Percentiles rank a stretch among this genome's conserved stretches.
Conservation (phyloP, 2,888 invertebrate genomes). For the Linnaemya vulpina region DNA sequence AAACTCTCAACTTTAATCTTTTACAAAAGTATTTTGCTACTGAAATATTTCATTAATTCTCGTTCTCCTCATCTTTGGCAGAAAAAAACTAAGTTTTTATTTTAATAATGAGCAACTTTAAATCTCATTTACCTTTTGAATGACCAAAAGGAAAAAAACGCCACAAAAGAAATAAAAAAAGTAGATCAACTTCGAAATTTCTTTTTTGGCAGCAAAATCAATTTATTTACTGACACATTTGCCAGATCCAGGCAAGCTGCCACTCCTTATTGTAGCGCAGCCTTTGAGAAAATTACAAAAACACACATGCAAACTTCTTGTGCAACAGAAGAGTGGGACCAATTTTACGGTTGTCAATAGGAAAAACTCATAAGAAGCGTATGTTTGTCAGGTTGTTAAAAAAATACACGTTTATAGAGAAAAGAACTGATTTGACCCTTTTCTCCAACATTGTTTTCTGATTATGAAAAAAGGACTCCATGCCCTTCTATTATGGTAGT, state of each 20-base stretch:
- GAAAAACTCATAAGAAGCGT: constrained; percentile 57
- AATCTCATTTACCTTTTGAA: constrained; percentile 37
- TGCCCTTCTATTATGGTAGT: neutral
- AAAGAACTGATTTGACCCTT: constrained; percentile 59
- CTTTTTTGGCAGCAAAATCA: constrained; percentile 52
- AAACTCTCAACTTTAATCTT: constrained; percentile 1
- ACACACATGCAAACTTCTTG: neutral
- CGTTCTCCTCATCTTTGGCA: neutral
- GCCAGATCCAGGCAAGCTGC: constrained; percentile 48
- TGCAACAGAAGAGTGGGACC: neutral
- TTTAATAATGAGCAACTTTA: constrained; percentile 36
- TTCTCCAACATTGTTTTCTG: neutral
- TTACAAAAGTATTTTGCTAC: constrained; percentile 9
- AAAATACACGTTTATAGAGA: neutral
- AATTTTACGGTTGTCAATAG: constrained; percentile 49
- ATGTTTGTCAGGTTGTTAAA: constrained; percentile 20
- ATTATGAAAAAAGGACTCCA: neutral
- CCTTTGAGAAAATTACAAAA: constrained; percentile 26
- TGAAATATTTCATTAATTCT: constrained; percentile 21
- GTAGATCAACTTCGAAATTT: constrained; percentile 23
- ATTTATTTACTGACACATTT: constrained; percentile 68
- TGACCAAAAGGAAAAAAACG: neutral
- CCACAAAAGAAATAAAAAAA: constrained; percentile 29
- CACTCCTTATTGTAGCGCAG: constrained; percentile 46
- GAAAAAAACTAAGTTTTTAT: neutral